Base-by-base conservation (phyloP, 2,113 vertebrate species). In the Pelobates fuscus region DNA sequence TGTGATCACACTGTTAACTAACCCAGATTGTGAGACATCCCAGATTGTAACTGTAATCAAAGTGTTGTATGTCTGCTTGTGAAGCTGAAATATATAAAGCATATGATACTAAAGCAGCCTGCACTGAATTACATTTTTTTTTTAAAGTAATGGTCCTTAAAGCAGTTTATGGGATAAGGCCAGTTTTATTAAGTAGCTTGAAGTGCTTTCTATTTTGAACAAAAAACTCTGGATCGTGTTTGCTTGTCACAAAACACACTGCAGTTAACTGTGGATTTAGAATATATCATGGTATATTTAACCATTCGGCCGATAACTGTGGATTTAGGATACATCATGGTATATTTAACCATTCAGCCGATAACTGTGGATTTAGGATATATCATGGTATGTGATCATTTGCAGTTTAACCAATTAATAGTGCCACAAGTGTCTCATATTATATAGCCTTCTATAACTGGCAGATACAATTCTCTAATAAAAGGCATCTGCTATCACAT, bases 21-120 rank as follows among this genome's bases (percentile, higher is more conserved):
- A 80, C 69, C 66, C n/a, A n/a, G n/a, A 65, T 63, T 78, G 75
- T 63, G 70, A 64, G 67, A 80, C 57, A 63, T 32, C 67, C 46
- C 59, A 55, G 54, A 29, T 29, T 49, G 32, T 29, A 2, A 0
- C 10, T 80, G 55, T 76, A 27, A 79, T 62, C 52, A 80, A 78
- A n/a, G 46, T 27, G n/a, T 23, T 83, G 84, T 80, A 81, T 77
- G 74, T 82, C 71, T 44, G 58, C 69, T 85, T 81, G 79, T 75
- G 5, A 57, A 78, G 14, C 17, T 69, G 67, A 30, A 18, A 17
- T 6, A 11, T 44, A 12, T 20, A 43, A 41, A 60, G 30, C 55
- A 27, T 15, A 37, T 41, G 26, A 20, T 18, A n/a, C 21, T 26
- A 21, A 25, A 41, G 23, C 4, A 25, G 30, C 55, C 29, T 7